Percentiles rank a stretch among this genome's conserved stretches.
Evolutionary conservation across 2,797 vertebrate species (phyloP).

Genomic region (Natrix natrix): DNA sequence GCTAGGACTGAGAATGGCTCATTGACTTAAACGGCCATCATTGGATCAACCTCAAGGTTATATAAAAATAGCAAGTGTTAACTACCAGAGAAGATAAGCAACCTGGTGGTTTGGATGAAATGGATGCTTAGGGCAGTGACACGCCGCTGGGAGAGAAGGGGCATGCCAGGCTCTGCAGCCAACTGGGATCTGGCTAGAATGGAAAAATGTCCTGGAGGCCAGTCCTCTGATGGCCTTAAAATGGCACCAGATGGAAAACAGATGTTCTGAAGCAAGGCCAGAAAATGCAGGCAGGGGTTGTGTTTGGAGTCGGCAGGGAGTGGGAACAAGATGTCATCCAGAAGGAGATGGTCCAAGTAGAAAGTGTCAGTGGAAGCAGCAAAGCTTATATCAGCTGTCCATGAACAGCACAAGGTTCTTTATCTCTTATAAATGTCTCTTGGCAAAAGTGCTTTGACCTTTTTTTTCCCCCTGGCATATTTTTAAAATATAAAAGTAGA

Average conservation of each 20-base stretch:
- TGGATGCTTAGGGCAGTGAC: not conserved
- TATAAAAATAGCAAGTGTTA: not conserved
- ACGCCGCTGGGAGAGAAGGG: not conserved
- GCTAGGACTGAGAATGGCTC: not conserved
- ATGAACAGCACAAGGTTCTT: not conserved
- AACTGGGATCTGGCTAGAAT: not conserved
- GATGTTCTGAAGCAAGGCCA: not conserved
- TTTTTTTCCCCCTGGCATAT: not conserved
- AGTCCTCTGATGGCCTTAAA: not conserved
- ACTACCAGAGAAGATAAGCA: not conserved
- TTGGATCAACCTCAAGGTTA: not conserved
- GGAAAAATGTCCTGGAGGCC: not conserved
- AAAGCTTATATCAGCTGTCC: not conserved
- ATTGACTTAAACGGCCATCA: not conserved
- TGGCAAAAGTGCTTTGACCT: not conserved
- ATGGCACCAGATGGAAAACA: not conserved
- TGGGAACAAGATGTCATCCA: not conserved
- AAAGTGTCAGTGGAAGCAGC: not conserved
- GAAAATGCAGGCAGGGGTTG: not conserved
- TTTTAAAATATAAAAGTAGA: not conserved
- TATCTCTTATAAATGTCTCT: not conserved
- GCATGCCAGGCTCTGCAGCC: not conserved
- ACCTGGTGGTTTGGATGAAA: not conserved
- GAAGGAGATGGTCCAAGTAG: not conserved
- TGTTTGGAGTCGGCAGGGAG: not conserved